Percentiles rank a stretch among this genome's conserved stretches.
Evolutionary conservation across 1,140 invertebrate genomes (phyloP).

Genomic region (Eupristina koningsbergeri): DNA sequence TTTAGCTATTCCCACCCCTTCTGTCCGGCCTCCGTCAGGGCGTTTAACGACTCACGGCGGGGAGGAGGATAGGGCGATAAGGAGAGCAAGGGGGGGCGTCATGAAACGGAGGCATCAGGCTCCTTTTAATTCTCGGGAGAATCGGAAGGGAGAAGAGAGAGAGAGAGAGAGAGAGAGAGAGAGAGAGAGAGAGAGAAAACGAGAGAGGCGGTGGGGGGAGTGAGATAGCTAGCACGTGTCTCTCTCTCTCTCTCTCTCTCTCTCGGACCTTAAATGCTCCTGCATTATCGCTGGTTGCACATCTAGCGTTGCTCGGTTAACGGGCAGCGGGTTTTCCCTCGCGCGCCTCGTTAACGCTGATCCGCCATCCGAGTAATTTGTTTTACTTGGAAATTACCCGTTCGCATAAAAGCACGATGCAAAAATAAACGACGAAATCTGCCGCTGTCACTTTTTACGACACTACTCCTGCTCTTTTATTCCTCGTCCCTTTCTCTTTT

Average conservation of each 20-base stretch:
- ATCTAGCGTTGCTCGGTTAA: not conserved
- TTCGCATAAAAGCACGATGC: constrained; percentile 11
- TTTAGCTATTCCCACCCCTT: not conserved
- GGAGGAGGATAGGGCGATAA: not conserved
- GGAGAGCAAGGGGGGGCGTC: not conserved
- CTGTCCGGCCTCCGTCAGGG: not conserved
- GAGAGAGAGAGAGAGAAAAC: no score
- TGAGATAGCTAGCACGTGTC: no score
- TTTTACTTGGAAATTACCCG: constrained; percentile 43
- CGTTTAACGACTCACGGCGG: constrained; percentile 32
- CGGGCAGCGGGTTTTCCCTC: constrained; percentile 2
- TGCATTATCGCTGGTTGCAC: constrained; percentile 22
- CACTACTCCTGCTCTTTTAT: not conserved
- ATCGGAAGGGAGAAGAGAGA: not conserved
- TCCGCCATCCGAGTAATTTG: constrained; percentile 12
- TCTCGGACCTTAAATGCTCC: constrained; percentile 22
- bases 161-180: no score
- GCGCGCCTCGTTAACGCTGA: constrained; percentile 34
- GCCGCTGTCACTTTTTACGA: constrained; percentile 2
- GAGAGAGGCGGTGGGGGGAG: no score
- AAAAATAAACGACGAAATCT: not conserved
- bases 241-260: no score
- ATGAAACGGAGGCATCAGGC: not conserved
- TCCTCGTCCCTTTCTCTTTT: not conserved
- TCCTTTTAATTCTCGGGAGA: not conserved